A percentile compares a stretch with the other conserved stretches of the same genome.
Evolutionary conservation across 1,140 invertebrate species (phyloP).

Genomic region (Thaumetopoea pityocampa): DNA sequence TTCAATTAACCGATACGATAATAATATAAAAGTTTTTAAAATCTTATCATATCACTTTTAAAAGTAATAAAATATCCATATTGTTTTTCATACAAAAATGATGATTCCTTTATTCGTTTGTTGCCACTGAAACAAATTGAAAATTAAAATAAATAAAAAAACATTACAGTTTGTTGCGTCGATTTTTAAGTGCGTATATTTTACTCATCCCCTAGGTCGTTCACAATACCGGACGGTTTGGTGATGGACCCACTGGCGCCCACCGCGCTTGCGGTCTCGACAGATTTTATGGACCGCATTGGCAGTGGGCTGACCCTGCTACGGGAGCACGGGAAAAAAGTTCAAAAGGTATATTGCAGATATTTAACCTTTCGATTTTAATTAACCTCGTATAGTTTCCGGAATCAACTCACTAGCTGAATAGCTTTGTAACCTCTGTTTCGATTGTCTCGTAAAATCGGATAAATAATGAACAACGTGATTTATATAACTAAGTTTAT

Average conservation of each 20-base stretch:
- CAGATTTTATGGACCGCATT: slow-evolving; percentile 61
- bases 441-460: too few species aligned
- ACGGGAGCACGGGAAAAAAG: slow-evolving; percentile 63
- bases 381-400: too few species aligned
- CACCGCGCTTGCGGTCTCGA: slow-evolving; percentile 52
- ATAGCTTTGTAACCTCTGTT: too few species aligned
- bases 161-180: too few species aligned
- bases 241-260: slow-evolving; percentile 62
- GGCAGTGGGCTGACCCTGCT: slow-evolving; percentile 57
- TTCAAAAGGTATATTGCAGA: slow-evolving; percentile 62
- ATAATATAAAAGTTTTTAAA: not conserved
- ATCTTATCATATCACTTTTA: not conserved
- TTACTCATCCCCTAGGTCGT: slow-evolving; percentile 44
- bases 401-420: too few species aligned
- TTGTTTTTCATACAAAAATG: not conserved
- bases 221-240: slow-evolving; percentile 60
- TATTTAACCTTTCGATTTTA: too few species aligned
- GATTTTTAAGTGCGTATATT: too few species aligned
- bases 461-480: too few species aligned
- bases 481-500: too few species aligned
- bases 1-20: not conserved
- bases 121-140: not conserved
- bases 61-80: not conserved
- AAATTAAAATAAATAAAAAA: not conserved
- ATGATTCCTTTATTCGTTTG: not conserved